Evolutionary conservation across 1,140 invertebrate genomes (phyloP).

Genomic region (Bombus picipes): DNA sequence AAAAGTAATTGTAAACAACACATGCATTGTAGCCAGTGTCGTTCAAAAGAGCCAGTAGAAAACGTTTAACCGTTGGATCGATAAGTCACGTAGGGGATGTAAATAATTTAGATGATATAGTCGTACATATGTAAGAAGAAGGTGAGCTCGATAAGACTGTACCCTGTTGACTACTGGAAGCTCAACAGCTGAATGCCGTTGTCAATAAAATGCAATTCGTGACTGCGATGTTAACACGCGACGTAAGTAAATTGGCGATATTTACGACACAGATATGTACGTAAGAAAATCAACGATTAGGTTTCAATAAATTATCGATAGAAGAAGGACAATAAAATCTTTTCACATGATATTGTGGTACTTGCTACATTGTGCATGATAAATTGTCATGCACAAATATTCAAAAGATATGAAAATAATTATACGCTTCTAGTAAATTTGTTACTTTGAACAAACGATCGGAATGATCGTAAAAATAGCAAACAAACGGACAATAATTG

Average conservation of each 20-base stretch:
- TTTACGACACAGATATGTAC: neutral
- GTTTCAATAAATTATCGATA: neutral
- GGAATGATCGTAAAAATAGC: neutral
- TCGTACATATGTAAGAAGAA: neutral
- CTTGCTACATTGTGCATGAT: neutral
- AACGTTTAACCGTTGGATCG: conserved; percentile 22
- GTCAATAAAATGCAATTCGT: conserved; percentile 26
- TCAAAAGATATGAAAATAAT: neutral
- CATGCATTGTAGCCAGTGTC: neutral
- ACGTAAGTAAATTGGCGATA: neutral
- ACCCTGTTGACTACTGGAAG: neutral
- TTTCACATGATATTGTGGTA: neutral
- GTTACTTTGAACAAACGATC: neutral
- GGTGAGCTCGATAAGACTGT: neutral
- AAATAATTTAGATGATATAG: conserved; percentile 38
- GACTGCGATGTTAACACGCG: neutral
- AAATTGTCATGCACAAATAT: neutral
- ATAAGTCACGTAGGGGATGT: conserved; percentile 37
- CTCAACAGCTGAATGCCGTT: conserved; percentile 12
- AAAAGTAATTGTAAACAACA: neutral
- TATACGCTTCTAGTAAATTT: neutral
- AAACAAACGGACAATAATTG: conserved; percentile 25
- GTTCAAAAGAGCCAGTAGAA: conserved; percentile 1
- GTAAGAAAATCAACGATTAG: neutral
- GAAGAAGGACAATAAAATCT: neutral